phyloP scores from a whole-genome alignment of 2,113 vertebrate species.

The Pomatorhinus ruficollis region DNA sequence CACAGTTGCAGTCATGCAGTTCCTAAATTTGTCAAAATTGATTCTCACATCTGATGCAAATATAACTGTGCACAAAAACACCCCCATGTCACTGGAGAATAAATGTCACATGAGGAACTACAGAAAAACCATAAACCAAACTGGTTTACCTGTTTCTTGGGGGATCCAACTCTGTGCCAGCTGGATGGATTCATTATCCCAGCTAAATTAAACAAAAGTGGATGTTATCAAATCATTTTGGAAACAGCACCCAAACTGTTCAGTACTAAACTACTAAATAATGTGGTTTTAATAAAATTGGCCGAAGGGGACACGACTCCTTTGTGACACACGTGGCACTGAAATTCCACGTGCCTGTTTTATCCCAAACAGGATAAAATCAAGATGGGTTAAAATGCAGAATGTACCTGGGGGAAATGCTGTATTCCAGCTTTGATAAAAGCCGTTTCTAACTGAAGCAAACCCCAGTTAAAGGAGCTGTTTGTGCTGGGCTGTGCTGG shows the following conservation, averaged over 20 bases:
- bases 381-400: neutral
- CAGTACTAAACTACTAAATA: neutral
- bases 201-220: slow-evolving; percentile 76
- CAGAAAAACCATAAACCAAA: slow-evolving; percentile 15
- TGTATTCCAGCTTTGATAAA: neutral
- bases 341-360: neutral
- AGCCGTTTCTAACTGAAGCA: neutral
- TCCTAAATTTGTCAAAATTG: slow-evolving; percentile 92
- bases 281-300: neutral
- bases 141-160: slow-evolving; percentile 85
- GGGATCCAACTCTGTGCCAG: slow-evolving; percentile 85
- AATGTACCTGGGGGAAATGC: neutral
- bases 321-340: neutral
- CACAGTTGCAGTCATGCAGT: slow-evolving; percentile 88
- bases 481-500: neutral
- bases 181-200: slow-evolving; percentile 92
- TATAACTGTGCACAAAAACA: slow-evolving; percentile 81
- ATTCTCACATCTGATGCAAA: slow-evolving; percentile 92
- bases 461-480: neutral
- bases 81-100: neutral
- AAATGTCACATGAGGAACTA: neutral
- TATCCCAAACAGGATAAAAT: neutral
- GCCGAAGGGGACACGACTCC: neutral
- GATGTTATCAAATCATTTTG: neutral
- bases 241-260: neutral